Percentiles rank a stretch among this genome's conserved stretches.
Evolutionary conservation across 2,888 invertebrate genomes (phyloP).

Genomic region (Melanostoma scalare): DNA sequence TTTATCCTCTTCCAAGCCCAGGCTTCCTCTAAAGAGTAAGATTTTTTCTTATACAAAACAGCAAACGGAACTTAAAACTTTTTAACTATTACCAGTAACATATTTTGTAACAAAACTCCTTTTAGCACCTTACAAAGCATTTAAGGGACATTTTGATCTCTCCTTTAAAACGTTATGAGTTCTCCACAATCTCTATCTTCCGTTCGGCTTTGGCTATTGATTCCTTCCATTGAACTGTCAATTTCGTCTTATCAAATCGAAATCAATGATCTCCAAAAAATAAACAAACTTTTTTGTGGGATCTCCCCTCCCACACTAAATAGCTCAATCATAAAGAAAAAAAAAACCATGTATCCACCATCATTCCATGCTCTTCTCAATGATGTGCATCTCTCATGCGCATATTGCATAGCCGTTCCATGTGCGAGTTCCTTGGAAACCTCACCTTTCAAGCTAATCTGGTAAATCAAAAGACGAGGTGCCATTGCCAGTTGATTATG

Average conservation of each 20-base stretch:
- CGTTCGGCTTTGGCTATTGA: slow-evolving; percentile 15
- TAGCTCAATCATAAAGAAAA: slow-evolving; percentile 57
- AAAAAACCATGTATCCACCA: slow-evolving; percentile 1
- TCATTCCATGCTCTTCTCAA: no score
- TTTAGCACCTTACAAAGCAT: no score
- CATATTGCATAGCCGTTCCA: slow-evolving; percentile 1
- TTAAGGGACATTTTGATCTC: no score
- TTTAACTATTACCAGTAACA: no score
- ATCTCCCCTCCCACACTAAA: slow-evolving; percentile 53
- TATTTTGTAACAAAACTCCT: no score
- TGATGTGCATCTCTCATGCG: slow-evolving; percentile 24
- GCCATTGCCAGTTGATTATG: slow-evolving; percentile 61
- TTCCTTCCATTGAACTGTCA: slow-evolving; percentile 59
- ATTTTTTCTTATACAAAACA: no score
- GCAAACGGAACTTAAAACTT: no score
- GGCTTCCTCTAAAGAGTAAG: no score
- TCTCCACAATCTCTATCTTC: no score
- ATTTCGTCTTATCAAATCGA: slow-evolving; percentile 33
- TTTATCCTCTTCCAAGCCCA: no score
- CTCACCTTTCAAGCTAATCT: slow-evolving; percentile 71
- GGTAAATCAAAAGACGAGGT: slow-evolving; percentile 70
- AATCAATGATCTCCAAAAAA: slow-evolving; percentile 54
- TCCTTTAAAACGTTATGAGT: no score
- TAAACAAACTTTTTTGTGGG: slow-evolving; percentile 2
- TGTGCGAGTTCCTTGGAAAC: slow-evolving; percentile 56